These are phyloP conservation scores for Gymnosoma rotundatum DNA, from an alignment of 2,888 invertebrate genomes.

Conservation along the genomic window DNA sequence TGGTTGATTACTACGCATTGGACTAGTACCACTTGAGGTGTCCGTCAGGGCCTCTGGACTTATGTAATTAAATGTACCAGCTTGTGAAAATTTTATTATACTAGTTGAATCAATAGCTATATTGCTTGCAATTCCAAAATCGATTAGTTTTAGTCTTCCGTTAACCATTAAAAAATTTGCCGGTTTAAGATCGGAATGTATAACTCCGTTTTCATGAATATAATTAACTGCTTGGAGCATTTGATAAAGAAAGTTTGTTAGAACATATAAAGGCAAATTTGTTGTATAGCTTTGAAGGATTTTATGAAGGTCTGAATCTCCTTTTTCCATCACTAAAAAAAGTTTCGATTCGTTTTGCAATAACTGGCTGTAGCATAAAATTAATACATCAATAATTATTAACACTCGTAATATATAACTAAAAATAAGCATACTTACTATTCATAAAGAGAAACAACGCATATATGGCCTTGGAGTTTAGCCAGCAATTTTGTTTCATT, in stretches of 20 bases:
- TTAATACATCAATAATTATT: neutral
- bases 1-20: conserved; percentile 82
- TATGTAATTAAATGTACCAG: conserved; percentile 97
- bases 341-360: conserved; percentile 86
- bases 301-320: conserved; percentile 93
- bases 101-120: conserved; percentile 94
- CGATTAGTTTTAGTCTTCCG: conserved; percentile 95
- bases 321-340: conserved; percentile 95
- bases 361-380: conserved; percentile 86
- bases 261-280: conserved; percentile 87
- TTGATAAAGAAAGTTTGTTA: conserved; percentile 95
- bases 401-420: conserved; percentile 77
- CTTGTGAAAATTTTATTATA: conserved; percentile 90
- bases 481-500: conserved; percentile 94
- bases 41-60: conserved; percentile 95
- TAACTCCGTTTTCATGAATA: conserved; percentile 95
- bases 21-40: conserved; percentile 83
- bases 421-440: conserved; percentile 86
- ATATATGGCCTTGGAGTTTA: conserved; percentile 90
- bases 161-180: conserved; percentile 96
- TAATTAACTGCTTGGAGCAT: conserved; percentile 95
- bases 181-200: conserved; percentile 98
- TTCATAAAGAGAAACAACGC: conserved; percentile 92
- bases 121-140: conserved; percentile 97
- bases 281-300: conserved; percentile 86